Evolutionary conservation across 2,113 vertebrate genomes (phyloP).

Genomic region (Hemiscyllium ocellatum): DNA sequence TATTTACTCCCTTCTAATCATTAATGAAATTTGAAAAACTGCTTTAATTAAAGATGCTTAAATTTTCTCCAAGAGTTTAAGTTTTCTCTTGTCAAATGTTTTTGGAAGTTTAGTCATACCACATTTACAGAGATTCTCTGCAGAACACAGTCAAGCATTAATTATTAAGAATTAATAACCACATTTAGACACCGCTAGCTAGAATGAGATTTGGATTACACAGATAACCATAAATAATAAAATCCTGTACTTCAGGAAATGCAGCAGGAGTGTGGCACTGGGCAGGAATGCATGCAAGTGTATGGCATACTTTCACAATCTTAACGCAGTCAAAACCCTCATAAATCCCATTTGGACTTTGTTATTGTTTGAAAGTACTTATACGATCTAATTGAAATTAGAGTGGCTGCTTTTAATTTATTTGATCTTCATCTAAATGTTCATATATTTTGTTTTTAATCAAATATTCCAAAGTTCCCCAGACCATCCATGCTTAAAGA

Average conservation of each 20-base stretch:
- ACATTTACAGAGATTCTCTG: background rate
- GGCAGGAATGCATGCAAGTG: background rate
- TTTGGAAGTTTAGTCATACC: background rate
- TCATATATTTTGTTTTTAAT: background rate
- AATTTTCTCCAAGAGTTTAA: background rate
- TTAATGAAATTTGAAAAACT: background rate
- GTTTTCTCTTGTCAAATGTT: background rate
- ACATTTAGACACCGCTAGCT: background rate
- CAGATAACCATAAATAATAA: background rate
- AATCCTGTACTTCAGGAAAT: background rate
- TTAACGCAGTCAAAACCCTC: background rate
- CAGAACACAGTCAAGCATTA: background rate
- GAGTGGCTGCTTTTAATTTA: background rate
- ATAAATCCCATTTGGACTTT: background rate
- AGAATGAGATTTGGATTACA: background rate
- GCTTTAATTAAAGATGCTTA: background rate
- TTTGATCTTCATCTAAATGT: background rate
- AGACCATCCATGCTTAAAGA: background rate
- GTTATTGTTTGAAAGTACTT: background rate
- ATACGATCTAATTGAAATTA: background rate
- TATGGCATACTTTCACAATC: background rate
- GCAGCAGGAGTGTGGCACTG: background rate
- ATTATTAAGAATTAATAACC: background rate
- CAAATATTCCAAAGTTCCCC: background rate
- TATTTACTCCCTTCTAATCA: background rate